Evolutionary conservation across 2,113 vertebrate species (phyloP).

Genomic region (Vanacampus margaritifer): DNA sequence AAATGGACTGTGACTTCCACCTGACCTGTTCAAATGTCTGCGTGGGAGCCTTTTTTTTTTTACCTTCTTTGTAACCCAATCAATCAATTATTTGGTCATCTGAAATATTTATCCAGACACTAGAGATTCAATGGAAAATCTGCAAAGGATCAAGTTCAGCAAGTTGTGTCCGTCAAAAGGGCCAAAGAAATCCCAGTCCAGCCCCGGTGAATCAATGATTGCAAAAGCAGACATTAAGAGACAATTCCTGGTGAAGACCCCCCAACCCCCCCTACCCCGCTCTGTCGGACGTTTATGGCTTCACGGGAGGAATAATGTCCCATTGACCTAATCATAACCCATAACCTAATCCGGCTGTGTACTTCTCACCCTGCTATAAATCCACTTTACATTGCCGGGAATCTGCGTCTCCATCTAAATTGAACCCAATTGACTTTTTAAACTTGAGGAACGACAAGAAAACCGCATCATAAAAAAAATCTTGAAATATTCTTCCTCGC

Average conservation of each 20-base stretch:
- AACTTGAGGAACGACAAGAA: conserved; percentile 1
- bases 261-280: too few relatives aligned
- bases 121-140: neutral
- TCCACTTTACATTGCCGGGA: conserved; percentile 15
- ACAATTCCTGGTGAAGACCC: conserved; percentile 23
- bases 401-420: neutral
- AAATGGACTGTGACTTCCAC: conserved; percentile 52
- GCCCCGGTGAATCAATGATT: conserved; percentile 14
- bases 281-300: conserved; percentile 52
- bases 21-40: conserved; percentile 21
- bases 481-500: conserved; percentile 5
- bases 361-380: conserved; percentile 18
- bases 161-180: conserved; percentile 6
- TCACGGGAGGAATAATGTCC: conserved; percentile 40
- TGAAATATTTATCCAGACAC: neutral
- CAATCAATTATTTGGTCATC: conserved; percentile 6
- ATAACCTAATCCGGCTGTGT: conserved; percentile 25
- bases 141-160: neutral
- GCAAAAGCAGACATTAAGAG: conserved; percentile 45
- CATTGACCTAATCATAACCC: conserved; percentile 44
- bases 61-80: conserved; percentile 13
- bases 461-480: conserved; percentile 7
- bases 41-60: neutral
- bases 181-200: conserved; percentile 17
- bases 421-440: neutral